Evolutionary conservation across 2,888 invertebrate species (phyloP).

Genomic region (Phasia obesa): DNA sequence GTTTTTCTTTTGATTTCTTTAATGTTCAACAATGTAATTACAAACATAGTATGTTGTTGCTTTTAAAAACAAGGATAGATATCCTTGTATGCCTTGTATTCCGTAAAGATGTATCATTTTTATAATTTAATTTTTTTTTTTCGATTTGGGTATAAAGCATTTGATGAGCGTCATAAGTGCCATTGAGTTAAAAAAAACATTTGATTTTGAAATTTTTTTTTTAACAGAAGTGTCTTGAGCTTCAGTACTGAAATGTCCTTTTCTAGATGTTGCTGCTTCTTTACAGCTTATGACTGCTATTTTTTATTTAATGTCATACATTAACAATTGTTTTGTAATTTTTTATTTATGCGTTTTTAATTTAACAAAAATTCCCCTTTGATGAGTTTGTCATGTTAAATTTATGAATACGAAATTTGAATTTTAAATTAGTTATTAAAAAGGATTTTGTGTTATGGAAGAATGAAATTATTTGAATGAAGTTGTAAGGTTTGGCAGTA

Average conservation of each 20-base stretch:
- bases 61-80: slow-evolving; percentile 17
- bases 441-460: neutral
- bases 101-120: slow-evolving; percentile 29
- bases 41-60: slow-evolving; percentile 38
- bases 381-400: slow-evolving; percentile 26
- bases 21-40: slow-evolving; percentile 54
- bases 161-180: slow-evolving; percentile 61
- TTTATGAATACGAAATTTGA: slow-evolving; percentile 52
- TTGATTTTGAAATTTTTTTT: slow-evolving; percentile 3
- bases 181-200: slow-evolving; percentile 39
- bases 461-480: slow-evolving; percentile 15
- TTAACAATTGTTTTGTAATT: slow-evolving; percentile 38
- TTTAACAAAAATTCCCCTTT: slow-evolving; percentile 26
- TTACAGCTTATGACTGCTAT: slow-evolving; percentile 27
- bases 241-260: slow-evolving; percentile 13
- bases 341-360: slow-evolving; percentile 63
- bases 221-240: neutral
- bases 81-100: slow-evolving; percentile 11
- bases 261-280: slow-evolving; percentile 6
- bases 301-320: slow-evolving; percentile 33
- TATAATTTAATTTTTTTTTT: slow-evolving; percentile 25
- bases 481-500: slow-evolving; percentile 34
- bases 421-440: slow-evolving; percentile 64
- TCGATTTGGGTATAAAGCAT: neutral
- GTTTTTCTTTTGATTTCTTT: slow-evolving; percentile 44